Evolutionary conservation across 2,113 vertebrate species (phyloP), one percentile per base, ranked within the genome.

Genomic region (Hymenochirus boettgeri): DNA sequence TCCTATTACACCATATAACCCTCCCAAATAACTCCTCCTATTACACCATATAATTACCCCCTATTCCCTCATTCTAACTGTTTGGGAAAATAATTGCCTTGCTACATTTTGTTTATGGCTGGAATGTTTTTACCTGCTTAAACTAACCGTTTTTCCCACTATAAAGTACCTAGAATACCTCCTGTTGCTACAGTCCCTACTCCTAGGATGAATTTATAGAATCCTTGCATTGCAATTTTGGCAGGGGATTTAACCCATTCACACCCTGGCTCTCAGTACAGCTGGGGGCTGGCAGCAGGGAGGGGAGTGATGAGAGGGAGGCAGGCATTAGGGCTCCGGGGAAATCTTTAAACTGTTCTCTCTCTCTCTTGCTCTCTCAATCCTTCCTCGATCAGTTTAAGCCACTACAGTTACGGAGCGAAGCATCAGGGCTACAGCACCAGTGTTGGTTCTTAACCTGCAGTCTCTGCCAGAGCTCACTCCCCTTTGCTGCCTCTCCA

Each of bases 261-360:
- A 22, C 21, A 12, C 63, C 4, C 9, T 7, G 52, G 19, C 37
- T 50, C 13, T 45, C 39, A 19, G 63, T 51, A 45, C 57, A 53
- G 65, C 65, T 60, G 56, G 25, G 24, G 47, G 7, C 55, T 50
- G 42, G 18, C 13, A 2, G 7, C 42, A 27, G 45, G 29, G 55
- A 47, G 56, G 56, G 56, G 56, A 45, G 33, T 55, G 45, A 57
- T 24, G 63, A 57, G 64, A 59, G 64, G 22, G 33, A 60, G 65
- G 56, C 64, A 59, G 65, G 65, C 65, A 53, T 69, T 69, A 69
- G 65, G 65, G 65, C 65, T 69, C 65, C 47, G 57, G 65, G 57
- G 65, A 69, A 69, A 69, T 69, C 65, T 69, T 60, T 69, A 69
- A 69, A 69, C 65, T 60, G 47, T 69, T 69, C 65, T 59, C 65